Evolutionary conservation across 1,140 invertebrate species (phyloP), one percentile per base, ranked within the genome.

Genomic region (Drosophila serrata): DNA sequence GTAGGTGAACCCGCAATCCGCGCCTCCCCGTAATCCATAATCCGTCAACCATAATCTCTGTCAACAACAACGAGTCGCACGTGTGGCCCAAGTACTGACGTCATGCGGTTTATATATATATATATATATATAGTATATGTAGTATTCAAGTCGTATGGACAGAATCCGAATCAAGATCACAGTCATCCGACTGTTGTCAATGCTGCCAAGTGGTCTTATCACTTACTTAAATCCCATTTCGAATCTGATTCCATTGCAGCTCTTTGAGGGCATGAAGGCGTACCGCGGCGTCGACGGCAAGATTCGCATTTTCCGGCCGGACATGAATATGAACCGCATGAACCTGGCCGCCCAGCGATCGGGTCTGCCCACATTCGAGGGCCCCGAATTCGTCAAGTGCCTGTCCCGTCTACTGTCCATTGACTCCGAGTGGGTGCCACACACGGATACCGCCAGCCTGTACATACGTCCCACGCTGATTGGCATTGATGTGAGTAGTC

Each of bases 251-350:
- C 61, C 29, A 68, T 94, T 94, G 63, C 93, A 99, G 98, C 93
- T 99, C 61, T 99, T 99, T 92, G 99, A 99, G 95, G 99, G 99
- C 48, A 96, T 99, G 95, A 99, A 99, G 94, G 98, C 98, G 0
- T 99, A 98, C 92, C 95, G 98, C 90, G 98, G 98, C n/a, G 94
- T 95, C 6, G 98, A 99, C 93, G 97, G 97, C 49, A 97, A 96
- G 94, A 97, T 99, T 58, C 94, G 98, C 76, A 93, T 99, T 72
- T 99, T 99, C 93, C 95, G 99, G 58, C 99, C 99, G 5, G 96
- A 99, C 42, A 93, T 98, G 82, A 99, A 99, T 93, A 98, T 99
- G 97, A 94, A 96, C 63, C 94, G 99, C 75, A 98, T 99, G 97
- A 96, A 97, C 79, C 87, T 93, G 45, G 97, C 98, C 13, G 98